Percentiles rank a stretch among this genome's conserved stretches.
Conservation (phyloP, 2,113 vertebrate species). For the Nycticryphes semicollaris region DNA sequence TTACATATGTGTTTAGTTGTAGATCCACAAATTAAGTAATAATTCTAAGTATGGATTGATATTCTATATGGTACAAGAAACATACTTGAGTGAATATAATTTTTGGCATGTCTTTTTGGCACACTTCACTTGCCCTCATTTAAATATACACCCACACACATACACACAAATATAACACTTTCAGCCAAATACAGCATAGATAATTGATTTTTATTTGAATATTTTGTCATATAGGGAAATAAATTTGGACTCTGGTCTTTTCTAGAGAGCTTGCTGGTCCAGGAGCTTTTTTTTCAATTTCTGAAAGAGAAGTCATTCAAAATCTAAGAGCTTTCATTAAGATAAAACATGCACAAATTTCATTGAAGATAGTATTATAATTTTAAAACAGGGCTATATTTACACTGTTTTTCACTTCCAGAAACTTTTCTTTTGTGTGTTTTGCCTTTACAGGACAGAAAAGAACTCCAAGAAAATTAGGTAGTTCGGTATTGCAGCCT, state of each 20-base stretch:
- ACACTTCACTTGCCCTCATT: accelerated
- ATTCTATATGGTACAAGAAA: background rate
- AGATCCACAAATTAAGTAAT: background rate
- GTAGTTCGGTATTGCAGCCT: background rate
- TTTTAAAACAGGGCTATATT: background rate
- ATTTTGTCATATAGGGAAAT: background rate
- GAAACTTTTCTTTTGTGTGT: background rate
- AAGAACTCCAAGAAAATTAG: background rate
- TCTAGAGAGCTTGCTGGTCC: background rate
- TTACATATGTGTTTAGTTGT: background rate
- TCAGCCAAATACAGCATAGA: background rate
- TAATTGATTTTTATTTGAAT: accelerated
- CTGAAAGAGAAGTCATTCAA: background rate
- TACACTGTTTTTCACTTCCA: background rate
- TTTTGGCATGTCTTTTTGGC: background rate
- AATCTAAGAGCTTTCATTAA: background rate
- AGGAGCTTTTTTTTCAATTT: background rate
- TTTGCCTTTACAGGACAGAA: background rate
- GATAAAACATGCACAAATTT: background rate
- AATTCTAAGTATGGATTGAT: background rate
- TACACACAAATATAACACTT: background rate
- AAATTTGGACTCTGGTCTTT: background rate
- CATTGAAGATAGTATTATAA: accelerated
- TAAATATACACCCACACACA: background rate
- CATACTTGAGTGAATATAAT: background rate